These are phyloP conservation scores for Pomatorhinus ruficollis DNA, from an alignment of 2,113 vertebrate genomes.

Conservation along the genomic window DNA sequence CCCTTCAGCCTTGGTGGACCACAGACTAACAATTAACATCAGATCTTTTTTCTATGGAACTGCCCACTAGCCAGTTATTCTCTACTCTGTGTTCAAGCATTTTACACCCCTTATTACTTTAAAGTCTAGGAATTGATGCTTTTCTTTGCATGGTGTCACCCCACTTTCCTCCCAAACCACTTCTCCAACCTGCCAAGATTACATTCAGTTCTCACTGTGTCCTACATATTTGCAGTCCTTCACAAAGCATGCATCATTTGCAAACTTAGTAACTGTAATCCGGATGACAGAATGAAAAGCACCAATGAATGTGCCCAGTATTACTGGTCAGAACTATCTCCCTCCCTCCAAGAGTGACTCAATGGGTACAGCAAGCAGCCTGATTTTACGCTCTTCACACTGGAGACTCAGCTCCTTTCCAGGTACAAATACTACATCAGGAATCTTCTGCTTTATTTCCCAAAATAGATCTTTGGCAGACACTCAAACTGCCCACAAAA, in stretches of 20 bases:
- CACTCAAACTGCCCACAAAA: not conserved
- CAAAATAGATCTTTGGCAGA: not conserved
- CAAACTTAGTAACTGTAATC: not conserved
- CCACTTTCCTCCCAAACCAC: not conserved
- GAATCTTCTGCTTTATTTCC: not conserved
- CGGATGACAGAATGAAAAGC: not conserved
- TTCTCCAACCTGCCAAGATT: not conserved
- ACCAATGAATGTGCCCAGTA: not conserved
- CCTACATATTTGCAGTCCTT: not conserved
- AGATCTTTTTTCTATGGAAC: not conserved
- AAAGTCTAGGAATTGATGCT: not conserved
- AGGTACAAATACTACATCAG: not conserved
- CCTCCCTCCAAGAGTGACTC: too few species aligned
- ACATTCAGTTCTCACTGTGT: not conserved
- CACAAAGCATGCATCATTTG: not conserved
- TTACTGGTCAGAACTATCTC: not conserved
- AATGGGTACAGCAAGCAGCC: rapidly evolving
- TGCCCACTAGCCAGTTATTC: not conserved
- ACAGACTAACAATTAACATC: not conserved
- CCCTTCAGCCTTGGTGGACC: not conserved
- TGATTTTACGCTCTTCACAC: not conserved
- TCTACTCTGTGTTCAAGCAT: not conserved
- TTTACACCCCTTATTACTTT: not conserved
- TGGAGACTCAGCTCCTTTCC: not conserved
- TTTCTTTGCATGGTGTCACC: not conserved